Evolutionary conservation across 2,113 vertebrate species (phyloP).

Genomic region (Gobio gobio): DNA sequence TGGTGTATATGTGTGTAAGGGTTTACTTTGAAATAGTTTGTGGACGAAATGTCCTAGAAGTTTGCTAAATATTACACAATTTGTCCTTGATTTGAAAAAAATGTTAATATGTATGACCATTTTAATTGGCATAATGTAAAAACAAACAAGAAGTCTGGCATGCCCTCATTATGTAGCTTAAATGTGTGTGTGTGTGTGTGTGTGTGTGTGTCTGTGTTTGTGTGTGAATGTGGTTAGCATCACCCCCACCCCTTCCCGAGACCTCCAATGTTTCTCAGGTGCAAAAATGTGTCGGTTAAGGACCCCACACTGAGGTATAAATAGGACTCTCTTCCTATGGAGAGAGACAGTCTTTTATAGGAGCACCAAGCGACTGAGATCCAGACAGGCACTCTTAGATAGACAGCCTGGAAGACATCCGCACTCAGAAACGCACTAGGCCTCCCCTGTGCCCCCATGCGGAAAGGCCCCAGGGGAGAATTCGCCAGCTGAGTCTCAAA

Average conservation of each 20-base stretch:
- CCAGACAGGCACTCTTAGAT: slow-evolving; percentile 41
- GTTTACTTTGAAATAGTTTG: background rate
- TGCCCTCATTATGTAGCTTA: background rate
- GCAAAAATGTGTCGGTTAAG: slow-evolving; percentile 73
- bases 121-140: background rate
- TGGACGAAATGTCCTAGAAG: background rate
- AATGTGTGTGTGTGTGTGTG: background rate
- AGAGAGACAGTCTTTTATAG: slow-evolving; percentile 62
- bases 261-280: slow-evolving; percentile 74
- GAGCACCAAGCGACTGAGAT: slow-evolving; percentile 60
- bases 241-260: slow-evolving; percentile 56
- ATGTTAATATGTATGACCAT: background rate
- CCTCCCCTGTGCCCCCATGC: slow-evolving; percentile 75
- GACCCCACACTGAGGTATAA: slow-evolving; percentile 73
- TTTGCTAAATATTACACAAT: background rate
- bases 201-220: background rate
- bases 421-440: slow-evolving; percentile 55
- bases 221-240: slow-evolving; percentile 48
- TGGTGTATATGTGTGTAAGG: slow-evolving; percentile 14
- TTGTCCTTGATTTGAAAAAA: background rate
- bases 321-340: slow-evolving; percentile 68
- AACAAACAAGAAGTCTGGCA: background rate
- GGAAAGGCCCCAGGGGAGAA: slow-evolving; percentile 72
- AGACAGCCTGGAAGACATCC: slow-evolving; percentile 38
- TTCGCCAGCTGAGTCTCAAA: slow-evolving; percentile 77